phyloP scores from a whole-genome alignment of 2,888 invertebrate genomes.

The Tetranychus truncatus region DNA sequence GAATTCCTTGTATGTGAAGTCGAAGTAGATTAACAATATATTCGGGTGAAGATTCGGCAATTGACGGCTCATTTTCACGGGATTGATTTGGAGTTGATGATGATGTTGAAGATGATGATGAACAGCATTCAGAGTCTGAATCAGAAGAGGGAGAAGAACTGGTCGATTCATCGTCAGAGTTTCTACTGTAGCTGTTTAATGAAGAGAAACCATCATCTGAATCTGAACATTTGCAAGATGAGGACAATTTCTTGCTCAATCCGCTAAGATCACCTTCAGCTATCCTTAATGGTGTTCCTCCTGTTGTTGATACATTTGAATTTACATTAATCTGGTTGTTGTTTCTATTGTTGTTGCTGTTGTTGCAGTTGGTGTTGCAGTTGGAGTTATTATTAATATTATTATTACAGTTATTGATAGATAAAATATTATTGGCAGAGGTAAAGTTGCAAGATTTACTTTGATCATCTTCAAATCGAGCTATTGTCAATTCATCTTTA shows the following conservation, averaged over 20 bases:
- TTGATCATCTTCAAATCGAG: constrained; percentile 3
- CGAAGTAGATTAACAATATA: constrained; percentile 4
- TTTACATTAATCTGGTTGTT: neutral
- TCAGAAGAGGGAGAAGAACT: neutral
- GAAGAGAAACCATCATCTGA: constrained; percentile 10
- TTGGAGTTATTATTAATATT: neutral
- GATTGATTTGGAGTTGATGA: neutral
- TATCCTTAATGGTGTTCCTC: neutral
- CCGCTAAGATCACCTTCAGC: neutral
- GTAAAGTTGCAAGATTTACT: neutral
- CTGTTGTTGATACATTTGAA: neutral
- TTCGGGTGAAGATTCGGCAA: neutral
- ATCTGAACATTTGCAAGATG: neutral
- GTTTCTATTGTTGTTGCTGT: neutral
- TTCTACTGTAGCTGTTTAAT: neutral
- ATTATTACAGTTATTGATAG: neutral
- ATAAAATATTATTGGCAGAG: neutral
- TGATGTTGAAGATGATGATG: neutral
- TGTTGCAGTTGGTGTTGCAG: neutral
- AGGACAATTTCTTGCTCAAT: neutral
- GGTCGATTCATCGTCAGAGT: constrained; percentile 7
- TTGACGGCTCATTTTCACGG: neutral
- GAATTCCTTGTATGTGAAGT: constrained; percentile 4
- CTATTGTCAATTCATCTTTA: neutral
- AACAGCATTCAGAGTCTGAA: neutral